Base-by-base conservation (phyloP, 2,113 vertebrate genomes). In the Lichenostomus cassidix region DNA sequence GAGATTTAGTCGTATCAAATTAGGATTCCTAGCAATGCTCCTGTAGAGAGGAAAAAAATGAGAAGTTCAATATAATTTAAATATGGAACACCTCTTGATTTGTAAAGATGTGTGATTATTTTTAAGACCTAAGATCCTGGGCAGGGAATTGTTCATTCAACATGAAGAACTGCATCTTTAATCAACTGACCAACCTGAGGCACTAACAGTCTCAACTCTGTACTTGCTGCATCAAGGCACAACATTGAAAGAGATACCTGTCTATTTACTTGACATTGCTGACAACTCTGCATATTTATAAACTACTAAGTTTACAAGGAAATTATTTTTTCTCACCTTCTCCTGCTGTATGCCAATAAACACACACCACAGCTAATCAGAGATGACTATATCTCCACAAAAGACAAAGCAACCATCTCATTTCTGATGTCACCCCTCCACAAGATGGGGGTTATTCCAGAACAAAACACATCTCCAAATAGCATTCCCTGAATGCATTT, bases 1-100 rank as follows among this genome's bases (percentile, higher is more conserved):
- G 63, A 99, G 96, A 92, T 99, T 99, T 21, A 99, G 97, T 49
- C 99, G 98, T 31, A 96, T 53, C 92, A 99, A 96, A 78, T 39
- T 68, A 16, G 85, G 31, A 91, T 99, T 99, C 92, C 97, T 95
- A 4, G 98, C 97, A 69, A 99, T 96, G 75, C 94, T 97, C 49
- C 99, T 99, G 95, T 35, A 83, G 52, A 33, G 65, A 69, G 31
- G 74, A 1, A 77, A 23, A 58, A 47, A 63, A 31, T 49, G 27
- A 84, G 63, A 52, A 86, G 50, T 50, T 17, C 58, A 4, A 41
- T 84, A 63, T 49, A 65, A 84, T 44, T 5, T 46, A 50, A 25
- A 24, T 27, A 11, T 83, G 25, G 13, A 73, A 92, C 8, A 62
- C 3, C 20, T 15, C 18, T 68, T 55, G 39, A 17, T 52, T 64